Percentiles rank a stretch among this genome's conserved stretches.
These are phyloP conservation scores for Calameuta idolon DNA, from an alignment of 2,888 invertebrate species.

Conservation along the genomic window DNA sequence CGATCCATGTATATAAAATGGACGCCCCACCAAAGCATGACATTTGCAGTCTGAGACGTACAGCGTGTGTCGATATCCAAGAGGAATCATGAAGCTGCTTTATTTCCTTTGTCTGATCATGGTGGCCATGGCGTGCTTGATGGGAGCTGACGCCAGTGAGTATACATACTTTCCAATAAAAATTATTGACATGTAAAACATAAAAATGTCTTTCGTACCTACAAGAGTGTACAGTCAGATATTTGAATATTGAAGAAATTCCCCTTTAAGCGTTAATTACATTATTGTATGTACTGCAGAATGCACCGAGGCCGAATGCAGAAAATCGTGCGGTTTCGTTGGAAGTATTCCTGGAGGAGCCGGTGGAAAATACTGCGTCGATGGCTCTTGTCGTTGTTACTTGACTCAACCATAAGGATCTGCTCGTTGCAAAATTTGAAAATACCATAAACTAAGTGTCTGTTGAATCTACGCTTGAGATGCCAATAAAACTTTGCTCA, in stretches of 20 bases:
- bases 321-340: conserved; percentile 33
- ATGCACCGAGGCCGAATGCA: conserved; percentile 41
- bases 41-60: background rate
- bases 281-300: conserved; percentile 17
- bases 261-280: background rate
- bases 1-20: background rate
- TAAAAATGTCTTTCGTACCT: background rate
- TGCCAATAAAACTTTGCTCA: background rate
- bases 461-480: background rate
- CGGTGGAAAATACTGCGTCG: conserved; percentile 42
- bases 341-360: conserved; percentile 39
- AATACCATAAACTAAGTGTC: background rate
- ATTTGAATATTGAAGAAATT: background rate
- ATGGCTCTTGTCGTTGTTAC: conserved; percentile 38
- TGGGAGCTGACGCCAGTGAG: conserved; percentile 36
- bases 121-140: conserved; percentile 31
- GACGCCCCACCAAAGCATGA: background rate
- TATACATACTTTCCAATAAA: conserved; percentile 6
- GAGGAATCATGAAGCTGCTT: conserved; percentile 33
- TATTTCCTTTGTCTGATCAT: conserved; percentile 34
- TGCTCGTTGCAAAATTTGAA: background rate
- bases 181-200: background rate
- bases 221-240: background rate
- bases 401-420: conserved; percentile 5
- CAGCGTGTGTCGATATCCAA: background rate